Evolutionary conservation across 2,113 vertebrate species (phyloP), one percentile per base, ranked within the genome.

Genomic region (Maccullochella peelii): DNA sequence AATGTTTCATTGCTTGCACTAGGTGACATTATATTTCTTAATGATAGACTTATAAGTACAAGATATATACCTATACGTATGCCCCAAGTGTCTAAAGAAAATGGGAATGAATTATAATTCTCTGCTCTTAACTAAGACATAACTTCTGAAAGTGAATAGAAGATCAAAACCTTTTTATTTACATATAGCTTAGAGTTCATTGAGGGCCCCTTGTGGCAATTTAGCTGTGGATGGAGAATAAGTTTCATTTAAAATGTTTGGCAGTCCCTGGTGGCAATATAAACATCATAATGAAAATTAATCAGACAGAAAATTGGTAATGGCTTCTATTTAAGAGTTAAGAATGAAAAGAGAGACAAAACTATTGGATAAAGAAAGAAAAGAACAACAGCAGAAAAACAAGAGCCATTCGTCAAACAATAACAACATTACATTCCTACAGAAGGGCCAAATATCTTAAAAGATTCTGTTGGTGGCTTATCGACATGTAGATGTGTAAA

Each of bases 281-380:
- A 61, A 68, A 80, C 72, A 30, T 36, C 8, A 59, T 27, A 78
- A 78, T 73, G 79, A 78, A 63, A 68, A 73, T 52, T 71, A 42
- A 81, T 80, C 38, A 77, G 33, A 61, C 14, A 44, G 67, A 61
- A 61, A 77, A 75, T 57, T 44, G 65, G 12, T 44, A 40, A 6
- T 23, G 23, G 52, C 38, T 58, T 63, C 58, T 63, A 10, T 33
- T 70, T 71, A 42, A 54, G 14, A 58, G 47, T 68, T 6, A 67
- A 33, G 52, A 71, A 25, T 54, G 10, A 55, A 55, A n/a, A n/a
- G 21, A 47, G 33, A 18, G 3, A 23, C 20, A 38, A 8, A 66
- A 27, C 11, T 0, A 42, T 3, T 6, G 8, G 8, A 38, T 21
- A 18, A 36, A 47, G 11, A 44, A 40, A 54, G 14, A 73, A 27